A percentile compares a stretch with the other conserved stretches of the same genome.
phyloP scores from a whole-genome alignment of 1,140 invertebrate genomes.

The Drosophila tsacasi region DNA sequence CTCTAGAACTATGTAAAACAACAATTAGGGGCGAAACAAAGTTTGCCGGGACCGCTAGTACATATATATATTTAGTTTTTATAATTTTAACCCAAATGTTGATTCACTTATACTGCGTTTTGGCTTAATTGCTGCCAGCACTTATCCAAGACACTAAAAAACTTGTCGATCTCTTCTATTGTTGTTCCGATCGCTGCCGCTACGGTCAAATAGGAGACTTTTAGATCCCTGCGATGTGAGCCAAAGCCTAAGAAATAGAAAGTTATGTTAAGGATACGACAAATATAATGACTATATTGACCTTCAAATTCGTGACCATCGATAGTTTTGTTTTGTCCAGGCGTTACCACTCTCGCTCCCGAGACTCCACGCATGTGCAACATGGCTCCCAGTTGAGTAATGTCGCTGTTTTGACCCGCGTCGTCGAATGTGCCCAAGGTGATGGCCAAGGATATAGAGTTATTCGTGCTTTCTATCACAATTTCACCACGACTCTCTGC shows the following conservation, averaged over 20 bases:
- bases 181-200: slow-evolving; percentile 78
- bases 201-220: slow-evolving; percentile 79
- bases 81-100: neutral
- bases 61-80: slow-evolving; percentile 2
- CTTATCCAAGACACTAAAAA: slow-evolving; percentile 73
- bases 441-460: slow-evolving; percentile 91
- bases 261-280: neutral
- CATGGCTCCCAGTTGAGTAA: slow-evolving; percentile 81
- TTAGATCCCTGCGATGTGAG: slow-evolving; percentile 55
- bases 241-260: slow-evolving; percentile 72
- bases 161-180: slow-evolving; percentile 74
- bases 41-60: too few species aligned
- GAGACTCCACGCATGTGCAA: slow-evolving; percentile 82
- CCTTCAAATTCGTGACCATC: slow-evolving; percentile 72
- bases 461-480: slow-evolving; percentile 89
- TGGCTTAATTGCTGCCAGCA: slow-evolving; percentile 58
- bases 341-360: slow-evolving; percentile 76
- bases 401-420: neutral
- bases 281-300: slow-evolving; percentile 6
- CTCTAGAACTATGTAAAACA: too few species aligned
- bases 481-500: slow-evolving; percentile 88
- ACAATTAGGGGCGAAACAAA: too few species aligned
- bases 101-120: neutral
- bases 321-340: slow-evolving; percentile 66
- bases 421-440: slow-evolving; percentile 50